Base-by-base conservation (phyloP, 2,113 vertebrate species). In the Falco punctatus region DNA sequence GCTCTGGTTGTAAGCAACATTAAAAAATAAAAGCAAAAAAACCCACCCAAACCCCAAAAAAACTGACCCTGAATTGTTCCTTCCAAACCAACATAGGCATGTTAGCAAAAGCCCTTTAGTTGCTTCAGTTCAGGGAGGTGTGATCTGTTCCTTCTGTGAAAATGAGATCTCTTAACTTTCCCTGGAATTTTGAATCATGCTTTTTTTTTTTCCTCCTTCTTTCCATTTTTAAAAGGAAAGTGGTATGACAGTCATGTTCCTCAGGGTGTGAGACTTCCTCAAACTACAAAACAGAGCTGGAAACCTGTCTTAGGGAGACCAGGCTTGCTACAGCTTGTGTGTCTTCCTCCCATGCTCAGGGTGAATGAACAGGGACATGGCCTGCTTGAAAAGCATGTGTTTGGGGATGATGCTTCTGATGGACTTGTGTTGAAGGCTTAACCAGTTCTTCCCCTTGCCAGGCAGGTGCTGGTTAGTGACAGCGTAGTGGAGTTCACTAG, bases 271-370 rank as follows among this genome's bases (percentile, higher is more conserved):
- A 93, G 78, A 10, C 49, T 49, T 95, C 66, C 62, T 44, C 35
- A 78, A 59, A 42, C 79, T n/a, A 42, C 42, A 42, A 42, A 32
- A 17, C 27, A 49, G 75, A 95, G 23, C 62, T 90, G 90, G 38
- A 92, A 92, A 32, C 32, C 32, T 92, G 21, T 90, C 30, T 38
- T 1, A 1, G 33, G 46, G 71, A 91, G 70, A 67, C 61, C 71
- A 92, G 74, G 38, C 35, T 59, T 88, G 83, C 67, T 95, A 30
- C 24, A 78, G n/a, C 67, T 94, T 87, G 23, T 93, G 21, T 18
- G 10, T 64, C 49, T 58, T 30, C 38, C 80, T 95, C 38, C 72
- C 11, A 2, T 49, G 40, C 49, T 85, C n/a, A 4, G 64, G 17
- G 87, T 30, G 80, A 40, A 52, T 8, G 27, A 77, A 40, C n/a